These are phyloP conservation scores for Caenorhabditis tropicalis DNA, from an alignment of 1,140 invertebrate species.

Conservation along the genomic window DNA sequence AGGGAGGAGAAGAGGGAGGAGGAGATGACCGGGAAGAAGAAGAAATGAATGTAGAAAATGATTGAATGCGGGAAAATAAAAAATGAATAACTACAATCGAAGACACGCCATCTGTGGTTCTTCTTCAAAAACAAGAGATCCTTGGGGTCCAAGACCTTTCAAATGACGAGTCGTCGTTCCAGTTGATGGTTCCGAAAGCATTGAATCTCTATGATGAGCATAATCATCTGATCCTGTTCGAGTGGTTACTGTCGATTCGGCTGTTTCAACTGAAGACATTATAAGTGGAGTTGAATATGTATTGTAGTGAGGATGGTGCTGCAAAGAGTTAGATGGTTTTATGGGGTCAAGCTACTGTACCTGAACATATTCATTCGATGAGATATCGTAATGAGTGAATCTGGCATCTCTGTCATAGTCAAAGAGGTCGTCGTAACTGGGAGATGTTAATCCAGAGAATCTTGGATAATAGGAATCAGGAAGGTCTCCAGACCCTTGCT, in stretches of 20 bases:
- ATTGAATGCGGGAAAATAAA: background rate
- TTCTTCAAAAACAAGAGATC: slow-evolving; percentile 49
- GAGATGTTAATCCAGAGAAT: slow-evolving; percentile 53
- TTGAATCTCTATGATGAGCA: slow-evolving; percentile 21
- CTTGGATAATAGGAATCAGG: slow-evolving; percentile 49
- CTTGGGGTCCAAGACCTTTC: slow-evolving; percentile 51
- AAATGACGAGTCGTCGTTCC: slow-evolving; percentile 25
- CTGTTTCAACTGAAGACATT: slow-evolving; percentile 37
- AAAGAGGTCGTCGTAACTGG: slow-evolving; percentile 54
- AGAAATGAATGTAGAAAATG: slow-evolving; percentile 8
- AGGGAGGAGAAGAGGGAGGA: background rate
- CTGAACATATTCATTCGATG: slow-evolving; percentile 37
- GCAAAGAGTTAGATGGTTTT: background rate
- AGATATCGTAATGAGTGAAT: slow-evolving; percentile 43
- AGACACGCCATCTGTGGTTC: background rate
- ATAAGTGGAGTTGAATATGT: slow-evolving; percentile 3
- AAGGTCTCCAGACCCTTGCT: slow-evolving; percentile 39
- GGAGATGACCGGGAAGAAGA: slow-evolving; percentile 7
- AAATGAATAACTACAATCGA: background rate
- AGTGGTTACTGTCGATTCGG: slow-evolving; percentile 50
- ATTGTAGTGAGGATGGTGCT: slow-evolving; percentile 49
- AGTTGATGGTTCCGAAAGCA: slow-evolving; percentile 27
- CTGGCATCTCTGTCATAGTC: slow-evolving; percentile 29
- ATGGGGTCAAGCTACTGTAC: background rate
- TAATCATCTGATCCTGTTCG: slow-evolving; percentile 32